These are phyloP conservation scores for Drosophila formosana DNA, from an alignment of 2,888 invertebrate species.

Conservation along the genomic window DNA sequence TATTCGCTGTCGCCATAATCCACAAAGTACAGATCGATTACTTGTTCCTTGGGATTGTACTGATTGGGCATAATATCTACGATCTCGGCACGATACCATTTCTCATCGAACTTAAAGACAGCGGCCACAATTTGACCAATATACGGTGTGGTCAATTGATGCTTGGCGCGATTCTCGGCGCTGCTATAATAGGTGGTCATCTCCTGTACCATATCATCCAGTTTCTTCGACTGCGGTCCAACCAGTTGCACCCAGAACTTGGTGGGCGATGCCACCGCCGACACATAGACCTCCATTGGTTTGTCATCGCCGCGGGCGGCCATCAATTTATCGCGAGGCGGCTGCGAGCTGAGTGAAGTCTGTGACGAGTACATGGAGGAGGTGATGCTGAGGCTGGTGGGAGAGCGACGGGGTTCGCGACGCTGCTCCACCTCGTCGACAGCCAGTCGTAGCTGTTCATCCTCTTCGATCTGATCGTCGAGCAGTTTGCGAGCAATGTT, in stretches of 20 bases:
- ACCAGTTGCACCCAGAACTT: constrained; percentile 95
- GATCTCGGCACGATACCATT: constrained; percentile 90
- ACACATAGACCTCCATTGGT: constrained; percentile 93
- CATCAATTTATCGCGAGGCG: constrained; percentile 83
- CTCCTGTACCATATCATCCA: constrained; percentile 91
- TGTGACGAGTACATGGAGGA: constrained; percentile 85
- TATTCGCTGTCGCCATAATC: constrained; percentile 95
- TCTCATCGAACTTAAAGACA: constrained; percentile 91
- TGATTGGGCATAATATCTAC: constrained; percentile 88
- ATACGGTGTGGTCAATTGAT: constrained; percentile 87
- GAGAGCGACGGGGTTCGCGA: constrained; percentile 86
- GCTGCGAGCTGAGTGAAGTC: constrained; percentile 81
- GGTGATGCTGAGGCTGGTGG: constrained; percentile 78
- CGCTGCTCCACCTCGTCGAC: constrained; percentile 84
- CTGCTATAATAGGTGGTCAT: constrained; percentile 93
- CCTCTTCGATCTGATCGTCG: constrained; percentile 88
- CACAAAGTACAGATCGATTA: constrained; percentile 91
- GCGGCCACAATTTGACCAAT: constrained; percentile 94
- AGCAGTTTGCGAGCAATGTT: constrained; percentile 90
- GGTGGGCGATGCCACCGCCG: constrained; percentile 92
- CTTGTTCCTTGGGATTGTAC: constrained; percentile 87
- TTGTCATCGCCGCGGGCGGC: constrained; percentile 85
- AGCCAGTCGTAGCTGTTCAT: constrained; percentile 86
- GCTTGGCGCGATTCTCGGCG: constrained; percentile 88
- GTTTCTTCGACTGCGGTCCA: constrained; percentile 90